These are phyloP conservation scores for Drosophila algonquin DNA, from an alignment of 2,888 invertebrate genomes.

Conservation along the genomic window DNA sequence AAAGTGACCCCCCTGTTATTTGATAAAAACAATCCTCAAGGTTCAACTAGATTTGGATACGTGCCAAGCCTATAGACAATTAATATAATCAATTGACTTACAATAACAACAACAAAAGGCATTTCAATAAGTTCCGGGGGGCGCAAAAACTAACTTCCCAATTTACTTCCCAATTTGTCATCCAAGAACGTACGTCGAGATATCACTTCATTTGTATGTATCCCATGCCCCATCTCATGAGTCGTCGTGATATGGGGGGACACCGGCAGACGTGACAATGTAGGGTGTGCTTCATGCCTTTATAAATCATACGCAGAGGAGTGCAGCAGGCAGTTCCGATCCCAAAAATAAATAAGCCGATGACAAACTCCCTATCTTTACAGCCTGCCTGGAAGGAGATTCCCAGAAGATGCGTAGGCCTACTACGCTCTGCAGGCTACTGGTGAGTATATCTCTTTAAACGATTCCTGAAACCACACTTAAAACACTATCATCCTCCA, in stretches of 20 bases:
- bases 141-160: constrained; percentile 38
- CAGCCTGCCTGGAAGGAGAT: not conserved
- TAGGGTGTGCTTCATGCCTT: constrained; percentile 19
- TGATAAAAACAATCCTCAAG: not conserved
- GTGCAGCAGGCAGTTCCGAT: not conserved
- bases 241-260: constrained; percentile 51
- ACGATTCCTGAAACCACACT: not conserved
- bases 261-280: constrained; percentile 50
- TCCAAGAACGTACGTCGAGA: constrained; percentile 36
- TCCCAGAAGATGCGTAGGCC: constrained; percentile 51
- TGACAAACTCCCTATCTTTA: not conserved
- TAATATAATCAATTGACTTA: constrained; percentile 21
- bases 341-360: not conserved
- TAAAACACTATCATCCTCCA: not conserved
- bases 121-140: constrained; percentile 60
- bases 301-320: constrained; percentile 48
- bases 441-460: constrained; percentile 42
- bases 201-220: constrained; percentile 52
- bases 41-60: not conserved
- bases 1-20: constrained; percentile 24
- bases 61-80: constrained; percentile 19
- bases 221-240: not conserved
- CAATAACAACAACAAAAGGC: constrained; percentile 37
- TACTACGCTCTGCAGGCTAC: constrained; percentile 49
- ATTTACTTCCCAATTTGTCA: constrained; percentile 72